Base-by-base conservation (phyloP, 2,113 vertebrate genomes). In the Chrysochloris asiatica region DNA sequence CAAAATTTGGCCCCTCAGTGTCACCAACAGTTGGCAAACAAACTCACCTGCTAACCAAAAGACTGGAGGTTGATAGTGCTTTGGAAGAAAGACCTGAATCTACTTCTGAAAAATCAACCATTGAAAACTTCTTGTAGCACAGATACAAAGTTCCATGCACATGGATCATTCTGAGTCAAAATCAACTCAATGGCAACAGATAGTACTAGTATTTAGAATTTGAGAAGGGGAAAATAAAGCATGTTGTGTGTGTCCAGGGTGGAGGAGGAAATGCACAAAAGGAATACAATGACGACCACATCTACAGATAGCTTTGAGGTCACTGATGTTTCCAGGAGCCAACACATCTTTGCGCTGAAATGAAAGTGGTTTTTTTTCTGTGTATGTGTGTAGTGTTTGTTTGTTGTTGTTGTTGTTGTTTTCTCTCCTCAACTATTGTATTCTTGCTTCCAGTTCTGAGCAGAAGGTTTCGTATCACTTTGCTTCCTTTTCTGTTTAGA, bases 161-260 rank as follows among this genome's bases (percentile, higher is more conserved):
- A 4, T 69, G 36, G 67, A 28, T 63, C 30, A 30, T 8, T 28
- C 11, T 38, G 36, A 69, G n/a, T 69, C 36, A 21, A 38, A 36
- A 22, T 9, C 36, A 69, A 36, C 36, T 21, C 28, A 6, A 36
- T 21, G 67, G 67, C 67, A 69, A 24, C n/a, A 33, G 59, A 30
- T 63, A 30, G 12, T 33, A 69, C 67, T 22, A 3, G 36, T 69
- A 36, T 21, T 3, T 24, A 54, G 33, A 17, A n/a, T 36, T 24
- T 78, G 54, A 81, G 30, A 80, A 87, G 54, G 19, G 9, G 38
- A 28, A 5, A 8, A 24, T 69, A 2, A 54, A 59, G 36, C 30
- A 8, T 4, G 26, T 0, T 28, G 1, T 28, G 1, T 7, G 19
- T 45, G 26, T 45, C 47, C 10, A 28, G 33, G 50, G 6, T 14